Evolutionary conservation across 2,797 vertebrate species (phyloP), one percentile per base, ranked within the genome.

Genomic region (Labroides dimidiatus): DNA sequence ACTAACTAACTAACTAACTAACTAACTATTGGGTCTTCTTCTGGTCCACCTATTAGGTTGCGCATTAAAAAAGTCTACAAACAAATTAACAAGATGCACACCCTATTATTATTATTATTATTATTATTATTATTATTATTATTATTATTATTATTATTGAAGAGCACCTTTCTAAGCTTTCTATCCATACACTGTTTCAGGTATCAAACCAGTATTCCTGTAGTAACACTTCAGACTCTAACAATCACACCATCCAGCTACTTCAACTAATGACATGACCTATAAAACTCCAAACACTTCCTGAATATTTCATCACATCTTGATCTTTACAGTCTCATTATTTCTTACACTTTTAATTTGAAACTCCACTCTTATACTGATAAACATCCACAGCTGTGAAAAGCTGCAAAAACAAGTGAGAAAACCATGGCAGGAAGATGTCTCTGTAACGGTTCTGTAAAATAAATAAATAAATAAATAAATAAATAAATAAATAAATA

Each of bases 271-370:
- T 76, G 52, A 60, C 67, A 30, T 49, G 63, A 72, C 78, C 74
- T 77, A 74, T 78, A 77, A 77, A 86, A 73, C 59, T 75, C 59
- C 69, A 71, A 51, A 56, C 57, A 64, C 56, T 33, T 64, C 64
- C 27, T 80, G 41, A 84, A 84, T 84, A 74, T 81, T 80, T 75
- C 60, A 82, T 80, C 41, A 54, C n/a, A 43, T 75, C 63, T 81
- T 64, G 37, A 78, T 84, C 70, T 85, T 80, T 71, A 74, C 61
- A 67, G 24, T 43, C 50, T 75, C 42, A 66, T 81, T 68, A 77
- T 64, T 64, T 54, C 75, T 23, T 71, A 48, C 43, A 69, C 81
- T 65, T 76, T 81, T 78, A 65, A 84, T 78, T 57, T 65, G 78
- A 72, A 61, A 44, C 33, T 43, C 66, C 6, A 24, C 44, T 24